Conservation (phyloP, 2,113 vertebrate species). For the Eidolon helvum region DNA sequence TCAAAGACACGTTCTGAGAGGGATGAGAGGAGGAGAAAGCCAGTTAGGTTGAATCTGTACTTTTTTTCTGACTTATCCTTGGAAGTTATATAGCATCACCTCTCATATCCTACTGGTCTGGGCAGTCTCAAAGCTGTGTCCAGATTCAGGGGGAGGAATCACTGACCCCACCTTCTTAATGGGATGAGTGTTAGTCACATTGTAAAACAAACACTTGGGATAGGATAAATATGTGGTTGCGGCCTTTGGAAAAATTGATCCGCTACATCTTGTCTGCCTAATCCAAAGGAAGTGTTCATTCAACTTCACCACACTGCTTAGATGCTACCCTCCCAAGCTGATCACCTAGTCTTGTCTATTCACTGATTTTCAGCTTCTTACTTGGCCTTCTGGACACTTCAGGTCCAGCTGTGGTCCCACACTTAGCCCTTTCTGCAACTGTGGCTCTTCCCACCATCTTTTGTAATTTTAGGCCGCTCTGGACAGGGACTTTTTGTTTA, state of each 20-base stretch:
- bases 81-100: background rate
- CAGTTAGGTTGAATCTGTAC: background rate
- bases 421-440: background rate
- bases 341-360: background rate
- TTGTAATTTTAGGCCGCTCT: background rate
- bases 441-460: background rate
- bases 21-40: background rate
- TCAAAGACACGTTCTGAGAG: background rate
- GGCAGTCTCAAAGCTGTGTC: background rate
- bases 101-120: background rate
- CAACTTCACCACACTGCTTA: rapidly evolving
- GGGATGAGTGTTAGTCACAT: too few relatives aligned
- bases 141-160: background rate
- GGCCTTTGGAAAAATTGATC: background rate
- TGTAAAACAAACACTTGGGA: background rate
- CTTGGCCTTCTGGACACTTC: background rate
- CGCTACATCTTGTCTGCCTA: background rate
- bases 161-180: rapidly evolving
- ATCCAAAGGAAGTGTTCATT: background rate
- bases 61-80: background rate
- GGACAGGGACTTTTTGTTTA: background rate
- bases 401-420: background rate
- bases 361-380: background rate
- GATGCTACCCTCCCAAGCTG: background rate
- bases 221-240: background rate